These are phyloP conservation scores for Cantharis nigra DNA, from an alignment of 2,888 invertebrate genomes.

Conservation along the genomic window DNA sequence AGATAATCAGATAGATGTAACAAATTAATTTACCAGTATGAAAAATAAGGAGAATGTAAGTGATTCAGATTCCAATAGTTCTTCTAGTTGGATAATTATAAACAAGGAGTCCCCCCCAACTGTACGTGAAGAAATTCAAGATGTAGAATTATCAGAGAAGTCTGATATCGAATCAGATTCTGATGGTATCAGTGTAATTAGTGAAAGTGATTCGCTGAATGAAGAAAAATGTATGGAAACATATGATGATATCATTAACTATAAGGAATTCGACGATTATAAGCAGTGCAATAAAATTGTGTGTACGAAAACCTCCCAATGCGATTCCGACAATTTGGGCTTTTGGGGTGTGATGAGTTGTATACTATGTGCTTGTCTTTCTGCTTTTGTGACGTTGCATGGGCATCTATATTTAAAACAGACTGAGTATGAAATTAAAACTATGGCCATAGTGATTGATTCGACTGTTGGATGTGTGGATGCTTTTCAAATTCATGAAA, in stretches of 20 bases:
- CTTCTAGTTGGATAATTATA: conserved; percentile 3
- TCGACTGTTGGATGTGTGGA: not conserved
- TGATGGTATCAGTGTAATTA: conserved; percentile 38
- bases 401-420: not conserved
- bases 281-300: not conserved
- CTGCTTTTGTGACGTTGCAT: not conserved
- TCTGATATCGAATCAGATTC: conserved; percentile 34
- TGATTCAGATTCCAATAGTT: not conserved
- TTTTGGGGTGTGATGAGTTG: not conserved
- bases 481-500: not conserved
- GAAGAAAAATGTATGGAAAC: not conserved
- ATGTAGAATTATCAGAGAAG: conserved; percentile 15
- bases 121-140: conserved; percentile 29
- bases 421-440: not conserved
- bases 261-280: not conserved
- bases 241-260: not conserved
- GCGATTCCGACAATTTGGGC: not conserved
- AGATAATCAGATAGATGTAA: not conserved
- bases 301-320: not conserved
- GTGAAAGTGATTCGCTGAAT: conserved; percentile 32
- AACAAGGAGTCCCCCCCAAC: conserved; percentile 4
- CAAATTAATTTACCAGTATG: not conserved
- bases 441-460: not conserved
- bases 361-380: not conserved
- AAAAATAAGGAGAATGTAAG: conserved; percentile 4